Evolutionary conservation across 2,888 invertebrate genomes (phyloP), one percentile per base, ranked within the genome.

Genomic region (Diaprepes abbreviatus): DNA sequence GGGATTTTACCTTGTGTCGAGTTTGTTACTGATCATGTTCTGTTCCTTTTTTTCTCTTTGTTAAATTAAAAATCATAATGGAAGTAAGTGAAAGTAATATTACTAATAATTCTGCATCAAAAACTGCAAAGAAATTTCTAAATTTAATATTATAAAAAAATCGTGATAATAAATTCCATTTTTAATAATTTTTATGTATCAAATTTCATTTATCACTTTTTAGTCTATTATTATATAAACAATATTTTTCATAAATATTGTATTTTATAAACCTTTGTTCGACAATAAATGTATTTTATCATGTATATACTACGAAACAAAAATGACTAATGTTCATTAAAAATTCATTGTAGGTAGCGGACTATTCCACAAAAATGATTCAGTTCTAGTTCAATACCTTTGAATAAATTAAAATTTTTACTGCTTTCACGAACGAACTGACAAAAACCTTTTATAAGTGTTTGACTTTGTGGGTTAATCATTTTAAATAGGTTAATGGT

Each of bases 381-480:
- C 59, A 31, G 59, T 59, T 59, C 33, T 59, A 43, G 59, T 59
- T 43, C 45, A 59, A 33, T 17, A 59, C 17, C 19, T 59, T 48
- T 59, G 43, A 59, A 59, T 59, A 59, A 59, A 59, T 59, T 43
- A 45, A 14, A 43, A 59, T 40, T 59, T 59, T 59, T 59, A 45
- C 31, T 45, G 21, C 59, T 35, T 59, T 59, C 59, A 35, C 33
- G 19, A 59, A 28, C 31, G 3, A n/a, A 16, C 40, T 31, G 33
- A 59, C 17, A 59, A 33, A 59, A 59, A 43, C 45, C 45, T 45
- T 35, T 55, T 55, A 35, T 36, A 55, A 55, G 35, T 59, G 45
- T 59, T 43, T 12, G 16, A 12, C 45, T 59, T 59, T 59, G 43
- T 45, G 31, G 45, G 16, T 59, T 31, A 45, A 58, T 38, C 33